These are phyloP conservation scores for Chionomys nivalis DNA, from an alignment of 2,113 vertebrate species.

Conservation along the genomic window DNA sequence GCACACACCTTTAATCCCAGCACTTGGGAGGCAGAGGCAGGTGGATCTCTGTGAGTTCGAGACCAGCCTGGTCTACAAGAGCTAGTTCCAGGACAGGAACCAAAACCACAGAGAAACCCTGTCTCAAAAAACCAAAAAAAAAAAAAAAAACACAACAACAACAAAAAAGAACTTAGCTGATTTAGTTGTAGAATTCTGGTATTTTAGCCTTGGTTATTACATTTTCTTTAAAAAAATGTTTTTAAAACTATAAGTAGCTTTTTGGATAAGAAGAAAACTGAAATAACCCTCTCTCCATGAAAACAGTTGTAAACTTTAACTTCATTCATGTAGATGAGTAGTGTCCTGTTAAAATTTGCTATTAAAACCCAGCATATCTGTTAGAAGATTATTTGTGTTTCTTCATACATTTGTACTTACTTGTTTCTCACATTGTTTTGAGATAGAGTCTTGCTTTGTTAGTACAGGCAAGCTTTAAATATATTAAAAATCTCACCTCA, in stretches of 20 bases:
- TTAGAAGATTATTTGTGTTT: neutral
- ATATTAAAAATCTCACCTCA: neutral
- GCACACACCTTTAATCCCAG: too few species aligned
- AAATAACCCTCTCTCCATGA: neutral
- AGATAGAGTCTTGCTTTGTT: neutral
- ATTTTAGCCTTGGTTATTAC: neutral
- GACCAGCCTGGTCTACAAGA: too few species aligned
- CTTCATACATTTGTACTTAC: neutral
- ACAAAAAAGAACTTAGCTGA: neutral
- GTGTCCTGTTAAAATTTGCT: constrained; percentile 26
- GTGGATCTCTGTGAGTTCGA: too few species aligned
- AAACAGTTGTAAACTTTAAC: constrained; percentile 20
- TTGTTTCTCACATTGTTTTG: neutral
- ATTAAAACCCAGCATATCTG: neutral
- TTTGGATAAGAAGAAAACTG: constrained; percentile 8
- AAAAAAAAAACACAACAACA: too few species aligned
- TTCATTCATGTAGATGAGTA: neutral
- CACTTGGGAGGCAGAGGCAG: too few species aligned
- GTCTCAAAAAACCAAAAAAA: too few species aligned
- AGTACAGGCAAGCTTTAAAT: neutral
- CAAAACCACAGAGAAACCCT: too few species aligned
- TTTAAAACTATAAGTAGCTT: neutral
- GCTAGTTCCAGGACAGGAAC: too few species aligned
- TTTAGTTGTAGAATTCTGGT: neutral
- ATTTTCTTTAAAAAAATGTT: neutral